Evolutionary conservation across 2,113 vertebrate genomes (phyloP).

Genomic region (Centropristis striata): DNA sequence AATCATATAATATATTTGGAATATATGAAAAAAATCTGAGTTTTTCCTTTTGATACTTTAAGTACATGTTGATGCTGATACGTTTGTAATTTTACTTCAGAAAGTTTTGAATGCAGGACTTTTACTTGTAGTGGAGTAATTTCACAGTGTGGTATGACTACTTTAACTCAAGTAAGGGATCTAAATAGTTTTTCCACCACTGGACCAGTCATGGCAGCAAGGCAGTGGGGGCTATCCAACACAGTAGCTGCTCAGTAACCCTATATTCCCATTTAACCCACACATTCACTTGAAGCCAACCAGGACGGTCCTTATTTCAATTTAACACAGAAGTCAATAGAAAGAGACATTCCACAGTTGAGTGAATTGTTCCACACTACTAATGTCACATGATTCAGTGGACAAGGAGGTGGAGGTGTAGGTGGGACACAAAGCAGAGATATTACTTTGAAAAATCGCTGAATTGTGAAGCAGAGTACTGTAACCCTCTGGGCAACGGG

Average conservation of each 20-base stretch:
- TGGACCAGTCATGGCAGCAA: not conserved
- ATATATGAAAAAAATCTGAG: no score
- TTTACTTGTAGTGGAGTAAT: no score
- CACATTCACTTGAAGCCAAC: conserved; percentile 3
- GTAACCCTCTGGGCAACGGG: conserved; percentile 46
- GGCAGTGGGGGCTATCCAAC: not conserved
- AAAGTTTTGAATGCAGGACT: no score
- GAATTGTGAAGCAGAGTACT: conserved; percentile 55
- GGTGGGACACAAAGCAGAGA: conserved; percentile 45
- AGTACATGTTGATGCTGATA: no score
- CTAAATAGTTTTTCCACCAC: no score
- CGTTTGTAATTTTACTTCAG: no score
- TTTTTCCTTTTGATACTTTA: no score
- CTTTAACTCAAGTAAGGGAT: no score
- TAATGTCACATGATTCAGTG: conserved; percentile 37
- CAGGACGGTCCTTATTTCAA: conserved; percentile 1
- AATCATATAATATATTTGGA: no score
- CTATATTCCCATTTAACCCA: conserved; percentile 9
- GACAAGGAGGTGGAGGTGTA: conserved; percentile 2
- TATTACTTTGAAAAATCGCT: conserved; percentile 70
- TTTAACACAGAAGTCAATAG: conserved; percentile 21
- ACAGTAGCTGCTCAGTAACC: conserved; percentile 13
- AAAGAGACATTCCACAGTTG: conserved; percentile 8
- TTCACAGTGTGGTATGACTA: no score
- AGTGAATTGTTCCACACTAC: conserved; percentile 39